These are phyloP conservation scores for Timema cristinae DNA, from an alignment of 2,888 invertebrate species.

Conservation along the genomic window DNA sequence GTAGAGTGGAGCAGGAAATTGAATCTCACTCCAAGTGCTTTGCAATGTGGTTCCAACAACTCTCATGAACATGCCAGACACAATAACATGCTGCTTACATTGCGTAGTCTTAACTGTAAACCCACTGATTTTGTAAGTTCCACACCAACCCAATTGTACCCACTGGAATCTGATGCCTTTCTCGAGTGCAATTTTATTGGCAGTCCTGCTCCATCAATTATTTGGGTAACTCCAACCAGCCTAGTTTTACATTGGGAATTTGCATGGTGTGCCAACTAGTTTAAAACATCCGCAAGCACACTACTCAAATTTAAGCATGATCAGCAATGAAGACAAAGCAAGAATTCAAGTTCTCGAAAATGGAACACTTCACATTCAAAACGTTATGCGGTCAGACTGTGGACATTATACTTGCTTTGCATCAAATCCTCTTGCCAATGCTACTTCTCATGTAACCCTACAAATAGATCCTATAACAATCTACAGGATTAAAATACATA, in stretches of 20 bases:
- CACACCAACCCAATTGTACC: conserved; percentile 60
- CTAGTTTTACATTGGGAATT: conserved; percentile 75
- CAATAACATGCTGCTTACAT: conserved; percentile 64
- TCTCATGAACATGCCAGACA: conserved; percentile 49
- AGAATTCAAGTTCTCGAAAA: conserved; percentile 67
- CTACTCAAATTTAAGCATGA: conserved; percentile 40
- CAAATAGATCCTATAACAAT: conserved; percentile 84
- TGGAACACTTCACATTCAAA: conserved; percentile 74
- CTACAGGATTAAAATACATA: conserved; percentile 77
- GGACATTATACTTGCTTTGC: conserved; percentile 84
- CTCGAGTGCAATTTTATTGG: conserved; percentile 74
- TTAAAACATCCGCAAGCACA: conserved; percentile 65
- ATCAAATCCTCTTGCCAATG: conserved; percentile 76
- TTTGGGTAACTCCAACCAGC: conserved; percentile 78
- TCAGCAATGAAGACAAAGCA: conserved; percentile 42
- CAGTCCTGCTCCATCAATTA: conserved; percentile 73
- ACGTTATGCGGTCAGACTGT: conserved; percentile 59
- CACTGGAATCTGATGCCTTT: conserved; percentile 62
- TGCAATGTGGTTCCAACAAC: conserved; percentile 56
- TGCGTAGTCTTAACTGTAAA: conserved; percentile 68
- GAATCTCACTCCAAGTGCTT: conserved; percentile 51
- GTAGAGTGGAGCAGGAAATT: conserved; percentile 54
- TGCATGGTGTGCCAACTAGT: conserved; percentile 63
- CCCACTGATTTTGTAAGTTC: conserved; percentile 57
- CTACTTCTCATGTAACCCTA: conserved; percentile 68